phyloP scores from a whole-genome alignment of 2,113 vertebrate species.

The Pachypanchax playfairii region DNA sequence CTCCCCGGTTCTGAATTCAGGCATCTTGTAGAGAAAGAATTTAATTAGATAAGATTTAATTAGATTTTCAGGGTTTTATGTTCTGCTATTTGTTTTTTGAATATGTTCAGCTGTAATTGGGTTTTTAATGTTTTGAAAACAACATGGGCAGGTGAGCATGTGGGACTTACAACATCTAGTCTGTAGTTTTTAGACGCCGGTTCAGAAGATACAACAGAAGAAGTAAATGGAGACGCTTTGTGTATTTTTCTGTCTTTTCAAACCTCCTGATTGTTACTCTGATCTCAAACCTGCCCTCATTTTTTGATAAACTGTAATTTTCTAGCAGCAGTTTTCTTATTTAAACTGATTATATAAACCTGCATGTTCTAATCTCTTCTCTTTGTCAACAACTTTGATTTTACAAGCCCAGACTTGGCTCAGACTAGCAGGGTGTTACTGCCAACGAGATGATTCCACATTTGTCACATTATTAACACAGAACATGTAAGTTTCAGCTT shows the following conservation, averaged over 20 bases:
- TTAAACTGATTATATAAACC: background rate
- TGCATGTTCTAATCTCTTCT: background rate
- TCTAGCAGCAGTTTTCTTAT: background rate
- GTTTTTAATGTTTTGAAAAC: too few relatives aligned
- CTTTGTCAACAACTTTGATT: constrained; percentile 7
- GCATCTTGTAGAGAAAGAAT: too few relatives aligned
- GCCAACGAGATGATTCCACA: background rate
- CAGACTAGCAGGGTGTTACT: background rate
- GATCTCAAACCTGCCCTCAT: background rate
- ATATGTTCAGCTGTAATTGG: too few relatives aligned
- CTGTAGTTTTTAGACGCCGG: too few relatives aligned
- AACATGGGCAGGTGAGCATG: too few relatives aligned
- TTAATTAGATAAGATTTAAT: too few relatives aligned
- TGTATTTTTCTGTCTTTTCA: background rate
- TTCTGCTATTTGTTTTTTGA: too few relatives aligned
- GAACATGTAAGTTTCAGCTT: background rate
- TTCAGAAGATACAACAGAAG: too few relatives aligned
- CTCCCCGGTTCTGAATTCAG: too few relatives aligned
- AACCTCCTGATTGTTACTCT: background rate
- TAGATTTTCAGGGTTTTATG: too few relatives aligned
- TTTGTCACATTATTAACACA: background rate
- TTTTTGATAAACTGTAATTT: background rate
- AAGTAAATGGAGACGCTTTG: too few relatives aligned
- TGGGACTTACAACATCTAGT: too few relatives aligned
- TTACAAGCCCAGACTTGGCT: background rate